Base-by-base conservation (phyloP, 1,140 invertebrate genomes). In the Pachyrhynchus sulphureomaculatus region DNA sequence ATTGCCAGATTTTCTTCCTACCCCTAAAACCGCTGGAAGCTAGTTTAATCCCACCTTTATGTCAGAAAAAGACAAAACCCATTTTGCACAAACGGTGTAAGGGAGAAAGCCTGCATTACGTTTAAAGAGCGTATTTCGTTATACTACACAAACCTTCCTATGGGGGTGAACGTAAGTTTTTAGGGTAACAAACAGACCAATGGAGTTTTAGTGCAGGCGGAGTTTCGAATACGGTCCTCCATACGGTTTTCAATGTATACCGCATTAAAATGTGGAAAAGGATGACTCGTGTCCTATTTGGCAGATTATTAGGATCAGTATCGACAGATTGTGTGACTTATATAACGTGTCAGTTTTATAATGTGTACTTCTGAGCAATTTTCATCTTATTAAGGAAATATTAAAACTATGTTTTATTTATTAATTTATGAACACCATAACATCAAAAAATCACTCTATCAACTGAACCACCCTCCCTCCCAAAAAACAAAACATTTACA, bases 211-310 rank as follows among this genome's bases (percentile, higher is more conserved):
- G 69, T 36, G 56, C 18, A 29, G 74, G 74, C 68, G 75, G 68
- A 63, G 74, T 64, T 37, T 57, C 24, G 52, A 74, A 77, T 77
- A 77, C 75, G 75, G 56, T 76, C 66, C 34, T 65, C 75, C 75
- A 77, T 77, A 77, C 75, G 74, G 74, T 77, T 76, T 76, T 75
- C 72, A 72, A 70, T 75, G 75, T 76, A 66, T 62, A 42, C 34
- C 61, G 36, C 62, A 57, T 65, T 57, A 67, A 60, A 69, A 68
- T 72, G 66, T 48, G 42, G n/a, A 48, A 58, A 58, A 58, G 55
- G 55, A 58, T 20, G 55, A 58, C 24, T 15, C 44, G 18, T 17
- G 55, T 15, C 47, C 56, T 53, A 52, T 60, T n/a, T 57, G 53
- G 48, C 42, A 44, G 52, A 24, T 52, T 62, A 47, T 53, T 26